Conservation (phyloP, 2,113 vertebrate species). For the Seriola rivoliana region DNA sequence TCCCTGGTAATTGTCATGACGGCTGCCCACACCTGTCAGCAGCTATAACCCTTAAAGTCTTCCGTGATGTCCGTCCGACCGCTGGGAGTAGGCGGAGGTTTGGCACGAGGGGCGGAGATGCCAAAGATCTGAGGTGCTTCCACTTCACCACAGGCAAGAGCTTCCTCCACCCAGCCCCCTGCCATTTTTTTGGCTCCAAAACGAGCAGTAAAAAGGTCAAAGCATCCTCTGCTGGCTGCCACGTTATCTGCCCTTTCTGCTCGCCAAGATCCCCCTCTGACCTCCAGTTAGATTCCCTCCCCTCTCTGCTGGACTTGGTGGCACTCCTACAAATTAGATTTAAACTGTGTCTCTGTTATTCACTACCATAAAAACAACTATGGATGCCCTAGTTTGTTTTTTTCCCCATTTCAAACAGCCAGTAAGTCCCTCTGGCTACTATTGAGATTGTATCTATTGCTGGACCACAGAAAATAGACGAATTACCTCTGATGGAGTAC, state of each 20-base stretch:
- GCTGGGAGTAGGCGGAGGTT: constrained; percentile 21
- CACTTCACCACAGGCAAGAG: constrained; percentile 47
- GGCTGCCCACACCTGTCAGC: constrained; percentile 34
- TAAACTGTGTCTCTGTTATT: constrained; percentile 2
- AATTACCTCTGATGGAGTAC: constrained; percentile 45
- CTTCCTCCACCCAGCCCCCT: constrained; percentile 53
- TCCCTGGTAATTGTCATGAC: constrained; percentile 32
- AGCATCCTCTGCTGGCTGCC: constrained; percentile 55
- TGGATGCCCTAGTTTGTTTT: background rate
- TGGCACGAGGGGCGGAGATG: constrained; percentile 20
- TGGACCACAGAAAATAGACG: constrained; percentile 28
- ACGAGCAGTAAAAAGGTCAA: constrained; percentile 75
- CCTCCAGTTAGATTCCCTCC: constrained; percentile 52
- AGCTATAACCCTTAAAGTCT: constrained; percentile 11
- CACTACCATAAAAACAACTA: background rate
- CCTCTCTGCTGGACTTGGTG: constrained; percentile 1
- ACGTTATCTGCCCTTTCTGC: constrained; percentile 68
- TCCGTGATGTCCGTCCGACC: constrained; percentile 25
- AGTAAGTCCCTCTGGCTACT: constrained; percentile 24
- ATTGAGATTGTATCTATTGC: constrained; percentile 20
- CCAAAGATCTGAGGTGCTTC: constrained; percentile 45
- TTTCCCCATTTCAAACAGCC: constrained; percentile 6
- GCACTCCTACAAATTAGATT: constrained; percentile 30
- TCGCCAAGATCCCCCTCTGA: constrained; percentile 69
- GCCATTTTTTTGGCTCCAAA: constrained; percentile 58